Base-by-base conservation (phyloP, 2,888 invertebrate species). In the Nebria salina region DNA sequence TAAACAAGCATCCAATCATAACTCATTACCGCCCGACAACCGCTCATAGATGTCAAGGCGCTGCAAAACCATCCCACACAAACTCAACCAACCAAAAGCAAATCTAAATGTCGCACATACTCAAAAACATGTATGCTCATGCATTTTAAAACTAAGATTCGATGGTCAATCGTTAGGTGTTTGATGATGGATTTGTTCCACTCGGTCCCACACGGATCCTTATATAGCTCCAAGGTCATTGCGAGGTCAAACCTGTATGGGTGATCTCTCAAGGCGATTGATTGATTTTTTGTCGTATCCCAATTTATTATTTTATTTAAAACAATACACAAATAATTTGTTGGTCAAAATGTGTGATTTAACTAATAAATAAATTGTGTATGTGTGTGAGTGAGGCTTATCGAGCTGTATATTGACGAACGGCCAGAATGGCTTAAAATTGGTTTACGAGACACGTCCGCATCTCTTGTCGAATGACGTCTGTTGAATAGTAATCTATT, bases 401-500 rank as follows among this genome's bases (percentile, higher is more conserved):
- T 54, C 13, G 54, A 54, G 7, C 20, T 20, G 20, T 20, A 20
- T 20, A 11, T 4, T 54, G 43, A 43, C 54, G 54, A 54, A 54
- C 54, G 54, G 8, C 54, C 54, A 54, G 6, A 6, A 34, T 34
- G 54, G 73, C 7, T 72, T 72, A 15, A 77, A 77, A 77, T 77
- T 77, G 77, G 64, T 77, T 77, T 77, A 77, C 77, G 72, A 72
- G 15, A 41, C 72, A 20, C 72, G 15, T 54, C 72, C 72, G 25
- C 64, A 13, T 54, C 77, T 43, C 77, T 34, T 77, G 72, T 26
- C 72, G 72, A 72, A 26, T 64, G 77, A 77, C 65, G 77, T 41
- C 34, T 72, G 72, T 65, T 77, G 77, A 70, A 77, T 77, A 77
- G 72, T 77, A 77, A 77, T 77, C 72, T 54, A 70, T 64, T 76